Base-by-base conservation (phyloP, 2,113 vertebrate species). In the Onychostoma macrolepis region DNA sequence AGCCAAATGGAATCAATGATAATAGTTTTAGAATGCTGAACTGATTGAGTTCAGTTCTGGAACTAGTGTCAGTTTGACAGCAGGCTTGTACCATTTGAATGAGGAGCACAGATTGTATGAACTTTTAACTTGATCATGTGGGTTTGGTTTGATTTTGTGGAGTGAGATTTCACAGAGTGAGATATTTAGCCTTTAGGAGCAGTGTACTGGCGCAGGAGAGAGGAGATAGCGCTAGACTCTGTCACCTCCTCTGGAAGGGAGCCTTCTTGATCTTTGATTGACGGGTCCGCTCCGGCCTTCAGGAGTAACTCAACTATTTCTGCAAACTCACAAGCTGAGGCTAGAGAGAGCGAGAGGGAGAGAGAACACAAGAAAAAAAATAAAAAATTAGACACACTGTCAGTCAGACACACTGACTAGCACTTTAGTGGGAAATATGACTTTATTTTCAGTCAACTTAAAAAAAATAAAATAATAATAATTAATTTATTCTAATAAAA, bases 281-380 rank as follows among this genome's bases (percentile, higher is more conserved):
- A 92, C 0, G 97, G 96, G 94, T 99, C 95, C 0, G 97, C 98
- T 24, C 97, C 98, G 0, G 94, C 92, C 53, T 95, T 93, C 89
- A 99, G 95, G 86, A 99, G 94, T 63, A 99, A 94, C 92, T 99
- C 96, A 90, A 99, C 98, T 0, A 99, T 96, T 83, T 99, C 98
- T n/a, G 94, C 82, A 90, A 99, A 99, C 94, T 99, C 98, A 0
- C 98, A 99, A 11, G 98, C 97, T 0, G 98, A 96, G 2, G 98
- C 98, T 99, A 89, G 45, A 78, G 58, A 63, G 21, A 24, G 53
- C 21, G 53, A 30, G 48, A 82, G 13, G 11, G 69, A 83, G 48
- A 45, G 4, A 19, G 63, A 17, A 63, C 72, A 45, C 9, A 8
- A 48, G 21, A 78, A 43, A 74, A 21, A 43, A 8, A 26, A 1